Conservation (phyloP, 2,113 vertebrate species). For the Columbina picui region DNA sequence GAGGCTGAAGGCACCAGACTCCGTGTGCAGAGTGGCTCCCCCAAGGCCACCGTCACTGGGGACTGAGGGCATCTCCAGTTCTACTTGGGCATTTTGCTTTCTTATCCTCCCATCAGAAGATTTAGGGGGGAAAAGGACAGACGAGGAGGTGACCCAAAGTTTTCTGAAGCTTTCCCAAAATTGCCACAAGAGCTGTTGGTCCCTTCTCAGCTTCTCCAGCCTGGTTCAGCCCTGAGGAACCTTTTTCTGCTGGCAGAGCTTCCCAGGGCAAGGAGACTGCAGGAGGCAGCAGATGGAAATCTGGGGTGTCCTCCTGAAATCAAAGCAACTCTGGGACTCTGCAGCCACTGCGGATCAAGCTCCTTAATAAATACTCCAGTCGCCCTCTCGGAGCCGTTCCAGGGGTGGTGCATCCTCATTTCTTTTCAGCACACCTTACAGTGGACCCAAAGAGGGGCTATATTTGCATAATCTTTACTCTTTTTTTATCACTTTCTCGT, state of each 20-base stretch:
- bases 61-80: neutral
- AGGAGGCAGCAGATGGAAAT: neutral
- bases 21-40: neutral
- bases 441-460: neutral
- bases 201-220: rapidly evolving
- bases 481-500: neutral
- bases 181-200: neutral
- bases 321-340: neutral
- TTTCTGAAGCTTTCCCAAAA: neutral
- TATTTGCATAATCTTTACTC: conserved; percentile 20
- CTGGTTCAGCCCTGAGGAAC: neutral
- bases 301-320: neutral
- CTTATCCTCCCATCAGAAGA: neutral
- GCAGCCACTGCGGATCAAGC: neutral
- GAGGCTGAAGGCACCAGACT: neutral
- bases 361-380: neutral
- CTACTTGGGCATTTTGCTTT: neutral
- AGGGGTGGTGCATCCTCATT: neutral
- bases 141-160: neutral
- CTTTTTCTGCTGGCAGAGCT: neutral
- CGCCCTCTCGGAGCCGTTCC: neutral
- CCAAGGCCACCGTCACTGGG: neutral
- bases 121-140: neutral
- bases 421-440: neutral
- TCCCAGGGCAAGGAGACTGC: neutral